Conservation (phyloP, 2,797 vertebrate species). For the Enteromius unitaeniatus region DNA sequence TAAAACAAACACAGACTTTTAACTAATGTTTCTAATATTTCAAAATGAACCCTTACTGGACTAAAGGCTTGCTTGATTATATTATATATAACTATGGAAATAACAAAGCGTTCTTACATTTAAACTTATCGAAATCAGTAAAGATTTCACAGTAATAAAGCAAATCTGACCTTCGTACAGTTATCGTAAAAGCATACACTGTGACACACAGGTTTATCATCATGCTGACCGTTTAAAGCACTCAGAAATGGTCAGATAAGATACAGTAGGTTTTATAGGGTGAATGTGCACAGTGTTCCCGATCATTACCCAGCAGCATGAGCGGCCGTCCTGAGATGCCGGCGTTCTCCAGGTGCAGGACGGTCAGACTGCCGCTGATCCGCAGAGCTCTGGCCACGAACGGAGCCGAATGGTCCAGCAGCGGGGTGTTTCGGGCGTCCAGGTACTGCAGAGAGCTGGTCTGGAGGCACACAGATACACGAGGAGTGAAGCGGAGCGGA, state of each 20-base stretch:
- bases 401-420: slow-evolving; percentile 91
- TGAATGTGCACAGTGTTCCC: not conserved
- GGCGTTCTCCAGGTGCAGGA: slow-evolving; percentile 90
- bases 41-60: no score
- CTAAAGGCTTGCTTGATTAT: no score
- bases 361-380: slow-evolving; percentile 90
- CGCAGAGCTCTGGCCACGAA: slow-evolving; percentile 93
- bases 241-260: not conserved
- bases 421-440: slow-evolving; percentile 89
- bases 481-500: not conserved
- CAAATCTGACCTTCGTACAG: not conserved
- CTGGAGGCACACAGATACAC: slow-evolving; percentile 67
- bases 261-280: not conserved
- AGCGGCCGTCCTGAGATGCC: slow-evolving; percentile 89
- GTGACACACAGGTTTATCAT: not conserved
- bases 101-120: not conserved
- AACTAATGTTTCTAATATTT: not conserved
- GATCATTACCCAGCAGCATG: slow-evolving; percentile 87
- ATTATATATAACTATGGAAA: not conserved
- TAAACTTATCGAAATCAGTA: not conserved
- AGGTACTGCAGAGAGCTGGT: slow-evolving; percentile 93
- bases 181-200: not conserved
- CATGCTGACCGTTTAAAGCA: not conserved
- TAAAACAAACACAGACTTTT: not conserved
- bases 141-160: no score